phyloP scores from a whole-genome alignment of 2,113 vertebrate genomes.

The Microcebus tavaratra region DNA sequence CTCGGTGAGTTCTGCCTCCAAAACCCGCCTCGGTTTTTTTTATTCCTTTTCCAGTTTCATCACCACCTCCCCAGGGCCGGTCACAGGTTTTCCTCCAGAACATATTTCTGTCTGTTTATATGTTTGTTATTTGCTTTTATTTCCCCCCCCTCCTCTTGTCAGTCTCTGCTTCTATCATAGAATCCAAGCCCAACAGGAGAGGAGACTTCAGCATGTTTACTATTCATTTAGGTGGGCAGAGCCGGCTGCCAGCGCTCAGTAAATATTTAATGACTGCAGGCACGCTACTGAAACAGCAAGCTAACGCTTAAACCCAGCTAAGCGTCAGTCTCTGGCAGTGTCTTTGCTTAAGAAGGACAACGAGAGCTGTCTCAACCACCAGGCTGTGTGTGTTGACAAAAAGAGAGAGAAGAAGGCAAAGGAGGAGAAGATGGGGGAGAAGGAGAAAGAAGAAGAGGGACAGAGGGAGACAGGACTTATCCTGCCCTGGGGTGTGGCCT shows the following conservation, averaged over 20 bases:
- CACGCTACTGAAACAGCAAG: neutral
- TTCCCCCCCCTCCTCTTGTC: neutral
- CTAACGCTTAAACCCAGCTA: neutral
- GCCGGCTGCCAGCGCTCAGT: neutral
- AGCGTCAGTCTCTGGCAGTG: neutral
- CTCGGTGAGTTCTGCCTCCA: neutral
- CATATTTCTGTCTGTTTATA: neutral
- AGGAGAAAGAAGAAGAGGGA: neutral
- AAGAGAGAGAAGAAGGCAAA: neutral
- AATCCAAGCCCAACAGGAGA: neutral
- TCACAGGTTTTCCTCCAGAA: neutral
- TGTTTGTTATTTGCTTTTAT: neutral
- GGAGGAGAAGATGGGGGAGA: neutral
- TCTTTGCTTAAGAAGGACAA: neutral
- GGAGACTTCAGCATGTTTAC: neutral
- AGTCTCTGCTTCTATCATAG: neutral
- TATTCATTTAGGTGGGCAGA: neutral
- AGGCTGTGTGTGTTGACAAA: neutral
- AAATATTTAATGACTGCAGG: neutral
- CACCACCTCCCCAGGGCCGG: too few species aligned
- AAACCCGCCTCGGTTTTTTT: neutral
- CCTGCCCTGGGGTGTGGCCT: too few species aligned
- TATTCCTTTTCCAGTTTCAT: too few species aligned
- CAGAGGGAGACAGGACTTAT: too few species aligned
- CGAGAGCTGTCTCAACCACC: neutral